Evolutionary conservation across 2,797 vertebrate genomes (phyloP), one percentile per base, ranked within the genome.

Genomic region (Pagetopsis macropterus): DNA sequence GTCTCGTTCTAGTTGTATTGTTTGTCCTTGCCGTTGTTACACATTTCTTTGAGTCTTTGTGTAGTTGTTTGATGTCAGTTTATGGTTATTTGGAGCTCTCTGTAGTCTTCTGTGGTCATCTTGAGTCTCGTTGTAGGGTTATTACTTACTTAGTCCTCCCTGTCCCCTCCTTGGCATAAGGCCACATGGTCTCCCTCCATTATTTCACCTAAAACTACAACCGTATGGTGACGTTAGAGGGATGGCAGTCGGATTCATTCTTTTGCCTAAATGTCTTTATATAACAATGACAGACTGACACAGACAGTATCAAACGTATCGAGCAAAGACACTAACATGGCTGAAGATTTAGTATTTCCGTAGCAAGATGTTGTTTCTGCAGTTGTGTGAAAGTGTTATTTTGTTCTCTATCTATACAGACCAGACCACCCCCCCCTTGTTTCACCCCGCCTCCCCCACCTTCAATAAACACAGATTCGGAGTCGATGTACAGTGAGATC

Each of bases 381-480:
- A 55, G 33, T 15, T 21, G 37, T 14, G 12, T 14, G 33, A 37
- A 37, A 37, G 33, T 37, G 33, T 2, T 37, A 37, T 9, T 37
- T 37, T 16, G 14, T 44, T 51, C 8, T 70, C 44, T 83, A 4
- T 82, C 5, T 51, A 5, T 62, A 48, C 63, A 90, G 88, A 31
- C 1, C 40, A 75, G 37, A 66, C 78, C 78, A 10, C 78, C 80
- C 10, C 75, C 72, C 5, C 82, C 76, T 12, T 1, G 9, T 2
- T 76, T 83, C 69, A 67, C 11, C 4, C 81, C 86, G 0, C 81
- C 85, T 8, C 48, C 75, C 2, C 66, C 59, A 1, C 74, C 60
- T 15, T 31, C 50, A 23, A 1, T 0, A 14, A 11, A 1, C 5
- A 48, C 5, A 1, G 5, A 0, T 0, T 12, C 37, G 2, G 49